phyloP scores from a whole-genome alignment of 2,888 invertebrate genomes.

The Diarsia dahlii region DNA sequence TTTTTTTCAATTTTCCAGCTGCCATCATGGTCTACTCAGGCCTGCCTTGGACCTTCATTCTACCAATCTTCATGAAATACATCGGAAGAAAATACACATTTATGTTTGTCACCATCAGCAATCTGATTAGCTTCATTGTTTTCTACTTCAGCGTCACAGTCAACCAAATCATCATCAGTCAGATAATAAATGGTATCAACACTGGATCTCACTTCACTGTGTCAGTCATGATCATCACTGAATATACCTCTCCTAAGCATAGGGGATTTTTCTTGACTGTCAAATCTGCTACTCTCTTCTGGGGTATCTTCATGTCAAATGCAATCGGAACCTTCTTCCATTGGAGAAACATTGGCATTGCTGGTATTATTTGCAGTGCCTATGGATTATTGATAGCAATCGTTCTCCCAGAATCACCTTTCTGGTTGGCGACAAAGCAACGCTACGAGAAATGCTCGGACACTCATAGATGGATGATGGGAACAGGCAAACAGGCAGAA shows the following conservation, averaged over 20 bases:
- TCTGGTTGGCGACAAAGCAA: constrained; percentile 62
- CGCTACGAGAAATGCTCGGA: constrained; percentile 43
- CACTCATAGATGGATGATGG: constrained; percentile 66
- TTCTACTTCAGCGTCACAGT: constrained; percentile 62
- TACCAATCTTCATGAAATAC: constrained; percentile 48
- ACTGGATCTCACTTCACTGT: constrained; percentile 53
- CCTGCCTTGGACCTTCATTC: constrained; percentile 54
- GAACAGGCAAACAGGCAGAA: constrained; percentile 51
- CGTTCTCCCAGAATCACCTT: constrained; percentile 73
- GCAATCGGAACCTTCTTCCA: constrained; percentile 71
- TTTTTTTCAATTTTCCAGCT: constrained; percentile 51
- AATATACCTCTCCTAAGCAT: constrained; percentile 52
- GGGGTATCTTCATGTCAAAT: constrained; percentile 65
- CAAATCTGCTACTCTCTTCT: constrained; percentile 64
- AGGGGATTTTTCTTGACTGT: constrained; percentile 67
- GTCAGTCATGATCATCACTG: constrained; percentile 45
- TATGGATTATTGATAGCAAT: constrained; percentile 61
- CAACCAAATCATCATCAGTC: constrained; percentile 63
- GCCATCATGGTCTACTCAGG: constrained; percentile 54
- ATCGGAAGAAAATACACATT: constrained; percentile 55
- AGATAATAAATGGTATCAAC: constrained; percentile 47
- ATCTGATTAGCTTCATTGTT: constrained; percentile 47
- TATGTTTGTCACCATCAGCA: constrained; percentile 45
- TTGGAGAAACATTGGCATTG: constrained; percentile 69
- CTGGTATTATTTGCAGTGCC: constrained; percentile 58